Conservation (phyloP, 2,113 vertebrate species). For the Thermophis baileyi region DNA sequence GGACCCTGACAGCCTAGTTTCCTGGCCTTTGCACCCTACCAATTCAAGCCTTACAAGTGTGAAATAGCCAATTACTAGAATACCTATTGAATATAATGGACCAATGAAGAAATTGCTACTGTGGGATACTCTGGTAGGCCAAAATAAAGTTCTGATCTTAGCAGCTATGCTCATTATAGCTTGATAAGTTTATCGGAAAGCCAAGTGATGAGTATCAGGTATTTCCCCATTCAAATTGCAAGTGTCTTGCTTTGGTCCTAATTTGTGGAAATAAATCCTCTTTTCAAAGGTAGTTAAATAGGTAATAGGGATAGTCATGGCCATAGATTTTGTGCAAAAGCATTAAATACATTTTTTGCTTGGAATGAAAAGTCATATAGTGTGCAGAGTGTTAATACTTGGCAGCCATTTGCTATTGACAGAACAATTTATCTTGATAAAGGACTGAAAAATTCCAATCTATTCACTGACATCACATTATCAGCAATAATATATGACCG, state of each 20-base stretch:
- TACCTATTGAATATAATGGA: constrained; percentile 89
- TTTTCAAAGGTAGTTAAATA: constrained; percentile 95
- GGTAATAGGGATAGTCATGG: constrained; percentile 83
- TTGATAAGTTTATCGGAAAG: constrained; percentile 64
- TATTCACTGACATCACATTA: constrained; percentile 90
- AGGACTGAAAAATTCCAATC: constrained; percentile 94
- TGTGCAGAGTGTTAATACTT: constrained; percentile 79
- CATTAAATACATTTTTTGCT: constrained; percentile 89
- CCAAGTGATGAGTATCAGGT: constrained; percentile 67
- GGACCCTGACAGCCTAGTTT: constrained; percentile 87
- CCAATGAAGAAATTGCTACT: constrained; percentile 94
- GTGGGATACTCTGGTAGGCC: constrained; percentile 62
- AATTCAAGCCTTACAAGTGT: constrained; percentile 97
- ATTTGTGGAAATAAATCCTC: constrained; percentile 93
- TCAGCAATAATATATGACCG: constrained; percentile 88
- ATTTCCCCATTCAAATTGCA: constrained; percentile 71
- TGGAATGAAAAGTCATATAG: constrained; percentile 85
- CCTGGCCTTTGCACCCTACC: constrained; percentile 93
- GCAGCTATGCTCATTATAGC: constrained; percentile 77
- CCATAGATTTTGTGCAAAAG: constrained; percentile 83
- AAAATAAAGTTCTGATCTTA: constrained; percentile 84
- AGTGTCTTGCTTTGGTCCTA: constrained; percentile 79
- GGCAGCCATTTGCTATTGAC: constrained; percentile 88
- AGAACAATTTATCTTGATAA: constrained; percentile 96
- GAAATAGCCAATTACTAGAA: constrained; percentile 98